A percentile compares a stretch with the other conserved stretches of the same genome.
Evolutionary conservation across 2,797 vertebrate species (phyloP).

Genomic region (Allobates femoralis): DNA sequence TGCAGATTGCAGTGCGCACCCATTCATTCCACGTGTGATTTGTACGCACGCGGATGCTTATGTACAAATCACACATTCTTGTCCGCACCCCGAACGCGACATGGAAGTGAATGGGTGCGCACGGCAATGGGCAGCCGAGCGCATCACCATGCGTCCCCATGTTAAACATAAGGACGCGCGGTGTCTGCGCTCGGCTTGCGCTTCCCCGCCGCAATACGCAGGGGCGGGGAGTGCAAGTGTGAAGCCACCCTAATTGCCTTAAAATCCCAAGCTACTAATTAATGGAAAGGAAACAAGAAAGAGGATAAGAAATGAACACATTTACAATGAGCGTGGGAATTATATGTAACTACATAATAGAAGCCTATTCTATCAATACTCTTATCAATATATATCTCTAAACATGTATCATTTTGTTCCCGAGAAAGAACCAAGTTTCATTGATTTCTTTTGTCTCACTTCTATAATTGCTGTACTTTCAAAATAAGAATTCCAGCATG

Average conservation of each 20-base stretch:
- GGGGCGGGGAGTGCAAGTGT: no score
- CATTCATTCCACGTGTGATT: no score
- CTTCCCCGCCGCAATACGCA: no score
- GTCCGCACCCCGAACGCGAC: no score
- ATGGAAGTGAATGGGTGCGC: no score
- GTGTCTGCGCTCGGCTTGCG: no score
- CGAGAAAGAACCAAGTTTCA: background rate
- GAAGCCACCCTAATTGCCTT: background rate
- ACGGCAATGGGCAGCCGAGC: no score
- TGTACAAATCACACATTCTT: no score
- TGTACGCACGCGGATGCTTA: no score
- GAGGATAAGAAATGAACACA: background rate
- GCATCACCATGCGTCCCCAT: no score
- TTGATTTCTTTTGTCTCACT: conserved; percentile 1
- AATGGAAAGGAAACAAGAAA: background rate
- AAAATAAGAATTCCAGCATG: background rate
- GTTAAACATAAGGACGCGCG: no score
- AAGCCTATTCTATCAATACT: background rate
- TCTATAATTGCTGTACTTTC: background rate
- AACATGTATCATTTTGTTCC: background rate
- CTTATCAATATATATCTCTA: background rate
- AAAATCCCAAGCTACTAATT: background rate
- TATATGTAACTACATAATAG: background rate
- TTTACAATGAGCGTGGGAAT: background rate
- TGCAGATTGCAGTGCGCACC: no score